These are phyloP conservation scores for Phenganax subtilis DNA, from an alignment of 92 coral and sea anemone genomes.

Conservation along the genomic window DNA sequence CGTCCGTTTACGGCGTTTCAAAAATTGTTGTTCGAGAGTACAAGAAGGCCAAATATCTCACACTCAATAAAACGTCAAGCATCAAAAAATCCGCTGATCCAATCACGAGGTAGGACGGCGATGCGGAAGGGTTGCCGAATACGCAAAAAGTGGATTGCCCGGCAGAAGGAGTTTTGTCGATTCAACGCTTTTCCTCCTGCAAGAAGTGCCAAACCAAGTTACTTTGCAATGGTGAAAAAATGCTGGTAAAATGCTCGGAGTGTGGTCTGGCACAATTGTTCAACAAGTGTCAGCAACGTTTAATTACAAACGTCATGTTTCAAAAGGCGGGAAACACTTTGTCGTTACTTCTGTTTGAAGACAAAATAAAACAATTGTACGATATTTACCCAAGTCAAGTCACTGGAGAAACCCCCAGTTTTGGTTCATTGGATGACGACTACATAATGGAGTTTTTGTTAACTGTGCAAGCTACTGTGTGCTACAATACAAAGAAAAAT, in stretches of 20 bases:
- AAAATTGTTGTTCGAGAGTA: slow-evolving; percentile 11
- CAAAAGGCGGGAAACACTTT: background rate
- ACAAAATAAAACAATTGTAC: background rate
- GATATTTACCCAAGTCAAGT: background rate
- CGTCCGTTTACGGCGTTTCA: background rate
- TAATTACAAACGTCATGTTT: background rate
- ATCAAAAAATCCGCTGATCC: background rate
- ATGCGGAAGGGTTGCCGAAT: slow-evolving; percentile 7
- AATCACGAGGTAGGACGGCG: background rate
- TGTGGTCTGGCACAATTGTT: slow-evolving; percentile 10
- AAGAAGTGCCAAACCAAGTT: slow-evolving; percentile 6
- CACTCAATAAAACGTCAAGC: background rate
- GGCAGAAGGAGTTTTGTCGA: slow-evolving; percentile 4
- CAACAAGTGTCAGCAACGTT: background rate
- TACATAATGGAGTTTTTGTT: background rate
- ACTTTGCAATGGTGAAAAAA: background rate
- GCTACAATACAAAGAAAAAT: no score
- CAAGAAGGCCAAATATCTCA: slow-evolving; percentile 4
- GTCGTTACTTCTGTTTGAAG: slow-evolving; percentile 5
- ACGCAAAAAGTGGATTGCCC: slow-evolving; percentile 8
- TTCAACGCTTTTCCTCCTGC: slow-evolving; percentile 2
- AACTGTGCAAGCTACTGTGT: background rate
- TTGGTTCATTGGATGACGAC: background rate
- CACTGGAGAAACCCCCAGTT: background rate
- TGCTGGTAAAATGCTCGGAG: background rate